Evolutionary conservation across 2,888 invertebrate species (phyloP), one percentile per base, ranked within the genome.

Genomic region (Allygus modestus): DNA sequence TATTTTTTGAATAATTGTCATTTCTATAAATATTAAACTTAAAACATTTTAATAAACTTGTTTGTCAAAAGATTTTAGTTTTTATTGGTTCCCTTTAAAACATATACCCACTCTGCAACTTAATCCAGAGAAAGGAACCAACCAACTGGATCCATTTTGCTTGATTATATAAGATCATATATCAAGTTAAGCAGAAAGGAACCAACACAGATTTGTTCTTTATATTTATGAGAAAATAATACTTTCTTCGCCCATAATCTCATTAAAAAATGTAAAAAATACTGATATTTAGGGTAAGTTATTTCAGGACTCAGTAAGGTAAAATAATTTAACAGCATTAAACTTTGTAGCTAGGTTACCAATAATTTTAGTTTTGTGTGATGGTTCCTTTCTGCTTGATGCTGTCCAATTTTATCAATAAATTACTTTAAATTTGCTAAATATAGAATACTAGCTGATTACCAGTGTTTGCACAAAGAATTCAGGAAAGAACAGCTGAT

Each of bases 351-450:
- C 69, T 65, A 31, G 69, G 4, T 65, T 65, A 4, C 17, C 17
- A 33, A 65, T 31, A 65, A 65, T 65, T 31, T 65, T 9, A 20
- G 69, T 31, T 65, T 17, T 9, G 69, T 12, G 33, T 33, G n/a
- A 20, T 65, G 69, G 69, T 65, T 65, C 69, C 69, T 65, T 65
- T 65, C 69, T 65, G 61, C 23, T 51, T 28, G 43, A 82, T 73
- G 46, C 33, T 26, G 20, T 46, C 54, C 15, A 83, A 54, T n/a
- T n/a, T n/a, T n/a, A n/a, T n/a, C n/a, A n/a, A n/a, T n/a, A n/a
- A n/a, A n/a, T n/a, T n/a, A n/a, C n/a, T n/a, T n/a, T n/a, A n/a
- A n/a, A n/a, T n/a, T n/a, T n/a, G n/a, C n/a, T n/a, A n/a, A n/a
- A n/a, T 43, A n/a, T n/a, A n/a, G n/a, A n/a, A n/a, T n/a, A n/a